Base-by-base conservation (phyloP, 35 echinoderm and acorn worm species). In the Holothuria glaberrima region DNA sequence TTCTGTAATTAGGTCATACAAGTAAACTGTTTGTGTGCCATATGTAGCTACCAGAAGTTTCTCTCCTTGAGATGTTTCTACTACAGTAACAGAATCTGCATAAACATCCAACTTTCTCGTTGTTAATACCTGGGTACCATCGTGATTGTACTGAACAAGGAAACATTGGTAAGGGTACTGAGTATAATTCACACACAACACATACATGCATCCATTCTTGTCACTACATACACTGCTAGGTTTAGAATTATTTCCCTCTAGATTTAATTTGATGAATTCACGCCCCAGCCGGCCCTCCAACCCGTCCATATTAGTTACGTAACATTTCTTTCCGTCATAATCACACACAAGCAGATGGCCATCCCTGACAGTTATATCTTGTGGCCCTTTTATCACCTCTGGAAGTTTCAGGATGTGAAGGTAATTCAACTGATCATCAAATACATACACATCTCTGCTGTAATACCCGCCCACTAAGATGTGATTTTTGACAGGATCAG, bases 211-310 rank as follows among this genome's bases (percentile, higher is more conserved):
- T 1, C 26, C 73, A 36, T 77, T 77, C 73, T 24, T 45, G 73
- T 77, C 73, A n/a, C 6, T 77, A 7, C 9, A 77, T 48, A 77
- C 38, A 10, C 38, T 77, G 1, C 12, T 4, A 12, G 73, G 73
- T 46, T 19, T 24, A 19, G 9, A 0, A 36, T 77, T n/a, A 77
- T 6, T 5, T 46, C 38, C 73, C 21, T 0, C 5, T 12, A 48
- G 2, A 48, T 77, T n/a, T 77, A 36, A 36, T 48, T 77, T 50
- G 2, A 24, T 77, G 73, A 77, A 48, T 77, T 77, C 73, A 48
- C 48, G 20, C 20, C 48, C 48, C 38, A 77, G 18, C 16, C 26
- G 48, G 19, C 36, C 48, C 73, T 77, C 73, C 12, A 17, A 77
- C 48, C 73, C 18, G 4, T 77, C 73, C 38, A 48, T 77, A 4